phyloP scores from a whole-genome alignment of 2,113 vertebrate species.

The Odocoileus hemionus region DNA sequence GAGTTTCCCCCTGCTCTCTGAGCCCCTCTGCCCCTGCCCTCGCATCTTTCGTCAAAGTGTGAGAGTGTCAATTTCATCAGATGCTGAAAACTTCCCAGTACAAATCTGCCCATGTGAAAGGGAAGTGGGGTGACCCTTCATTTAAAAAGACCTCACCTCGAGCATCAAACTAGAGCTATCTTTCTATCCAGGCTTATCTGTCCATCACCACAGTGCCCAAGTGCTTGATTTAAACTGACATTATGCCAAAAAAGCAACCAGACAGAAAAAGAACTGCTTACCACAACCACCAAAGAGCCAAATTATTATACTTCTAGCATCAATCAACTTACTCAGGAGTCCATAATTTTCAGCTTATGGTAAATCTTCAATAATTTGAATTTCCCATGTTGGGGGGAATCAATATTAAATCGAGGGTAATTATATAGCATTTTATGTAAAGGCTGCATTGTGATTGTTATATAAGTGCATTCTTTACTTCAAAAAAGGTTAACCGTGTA shows the following conservation, averaged over 20 bases:
- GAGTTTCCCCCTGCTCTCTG: background rate
- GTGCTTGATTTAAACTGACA: background rate
- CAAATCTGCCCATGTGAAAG: background rate
- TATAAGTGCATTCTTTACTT: background rate
- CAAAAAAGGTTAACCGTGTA: background rate
- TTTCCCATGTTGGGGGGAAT: background rate
- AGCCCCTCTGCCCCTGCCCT: rapidly evolving
- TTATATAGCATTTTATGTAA: background rate
- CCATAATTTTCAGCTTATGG: background rate
- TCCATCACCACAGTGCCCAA: background rate
- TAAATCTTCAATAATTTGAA: background rate
- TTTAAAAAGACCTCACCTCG: background rate
- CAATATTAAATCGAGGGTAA: conserved; percentile 15
- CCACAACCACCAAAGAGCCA: background rate
- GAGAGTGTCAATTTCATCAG: background rate
- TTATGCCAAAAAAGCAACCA: rapidly evolving
- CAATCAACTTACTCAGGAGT: background rate
- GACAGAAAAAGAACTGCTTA: background rate
- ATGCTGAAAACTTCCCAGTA: background rate
- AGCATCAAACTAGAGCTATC: background rate
- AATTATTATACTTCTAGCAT: background rate
- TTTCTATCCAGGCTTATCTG: background rate
- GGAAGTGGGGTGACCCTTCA: background rate
- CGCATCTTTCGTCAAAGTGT: background rate
- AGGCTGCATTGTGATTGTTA: background rate